phyloP scores from a whole-genome alignment of 2,888 invertebrate species.

The Lypha dubia region DNA sequence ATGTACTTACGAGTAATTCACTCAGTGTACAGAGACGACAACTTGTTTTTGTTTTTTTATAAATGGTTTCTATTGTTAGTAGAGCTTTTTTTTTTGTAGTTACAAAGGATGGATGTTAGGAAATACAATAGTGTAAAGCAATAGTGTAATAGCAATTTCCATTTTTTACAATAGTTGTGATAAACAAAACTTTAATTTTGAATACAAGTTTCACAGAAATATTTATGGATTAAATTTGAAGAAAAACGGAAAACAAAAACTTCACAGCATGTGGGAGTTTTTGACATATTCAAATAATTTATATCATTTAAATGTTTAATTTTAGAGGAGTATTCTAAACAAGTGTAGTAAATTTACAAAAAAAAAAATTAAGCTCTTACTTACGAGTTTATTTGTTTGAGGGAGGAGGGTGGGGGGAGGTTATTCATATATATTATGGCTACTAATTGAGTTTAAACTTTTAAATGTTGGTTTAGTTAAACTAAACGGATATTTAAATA shows the following conservation, averaged over 20 bases:
- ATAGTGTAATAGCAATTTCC: slow-evolving; percentile 58
- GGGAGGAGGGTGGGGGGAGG: too few relatives aligned
- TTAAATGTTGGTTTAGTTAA: too few relatives aligned
- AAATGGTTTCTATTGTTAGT: slow-evolving; percentile 56
- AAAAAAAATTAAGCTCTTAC: too few relatives aligned
- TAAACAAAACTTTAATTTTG: slow-evolving; percentile 40
- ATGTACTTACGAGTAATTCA: too few relatives aligned
- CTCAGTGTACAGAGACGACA: slow-evolving; percentile 46
- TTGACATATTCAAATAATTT: slow-evolving; percentile 41
- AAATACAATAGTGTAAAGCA: slow-evolving; percentile 35
- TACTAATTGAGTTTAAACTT: too few relatives aligned
- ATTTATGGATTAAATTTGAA: slow-evolving; percentile 10
- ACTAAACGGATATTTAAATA: too few relatives aligned
- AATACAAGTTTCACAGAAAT: slow-evolving; percentile 45
- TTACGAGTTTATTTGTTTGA: too few relatives aligned
- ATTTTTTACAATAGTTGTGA: not conserved
- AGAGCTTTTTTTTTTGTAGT: not conserved
- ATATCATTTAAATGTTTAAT: slow-evolving; percentile 13
- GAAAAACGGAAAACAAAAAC: not conserved
- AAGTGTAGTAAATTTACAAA: not conserved
- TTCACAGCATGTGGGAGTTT: slow-evolving; percentile 57
- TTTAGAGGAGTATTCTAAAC: slow-evolving; percentile 21
- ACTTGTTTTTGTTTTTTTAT: slow-evolving; percentile 13
- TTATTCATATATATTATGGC: too few relatives aligned
- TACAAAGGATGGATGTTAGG: not conserved